Base-by-base conservation (phyloP, 2,888 invertebrate genomes). In the Gymnoscelis rufifasciata region DNA sequence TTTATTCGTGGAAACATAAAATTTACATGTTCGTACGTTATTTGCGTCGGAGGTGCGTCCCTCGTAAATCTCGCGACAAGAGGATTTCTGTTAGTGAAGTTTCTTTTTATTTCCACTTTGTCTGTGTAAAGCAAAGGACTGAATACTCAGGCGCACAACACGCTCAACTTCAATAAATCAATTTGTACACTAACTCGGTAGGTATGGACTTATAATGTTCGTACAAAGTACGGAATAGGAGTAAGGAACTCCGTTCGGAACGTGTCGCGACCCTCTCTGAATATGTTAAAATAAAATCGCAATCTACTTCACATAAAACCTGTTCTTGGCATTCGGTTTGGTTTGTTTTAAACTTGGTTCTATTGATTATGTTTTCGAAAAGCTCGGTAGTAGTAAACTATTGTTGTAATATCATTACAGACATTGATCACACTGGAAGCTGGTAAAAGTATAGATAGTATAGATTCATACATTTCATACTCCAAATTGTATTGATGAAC, bases 161-260 rank as follows among this genome's bases (percentile, higher is more conserved):
- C 72, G 82, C 80, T 80, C 80, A 87, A 87, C 87, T 88, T 87
- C 81, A 82, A 88, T 88, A 88, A 88, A 87, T 88, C 87, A 88
- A 87, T 87, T 88, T 88, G 83, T 83, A 79, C 83, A 79, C 44
- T 48, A 38, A 81, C 78, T 70, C 79, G 47, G 43, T 83, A 79
- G 35, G 35, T 35, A 35, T 35, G 35, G 15, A 35, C 81, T 82
- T 82, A 82, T 79, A 81, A 76, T 71, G 76, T 71, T 67, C 69
- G 66, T 71, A 50, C 42, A 50, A 50, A 50, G 50, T 46, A 49
- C 40, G 36, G 19, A 41, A 31, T 47, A 14, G 30, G 28, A 19
- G 41, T 35, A 68, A 63, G 62, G 66, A 66, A 62, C 60, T 63
- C 67, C 69, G 73, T 76, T 75, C 54, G 68, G 71, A 58, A 80